Evolutionary conservation across 2,797 vertebrate genomes (phyloP).

Genomic region (Tragopan temminckii): DNA sequence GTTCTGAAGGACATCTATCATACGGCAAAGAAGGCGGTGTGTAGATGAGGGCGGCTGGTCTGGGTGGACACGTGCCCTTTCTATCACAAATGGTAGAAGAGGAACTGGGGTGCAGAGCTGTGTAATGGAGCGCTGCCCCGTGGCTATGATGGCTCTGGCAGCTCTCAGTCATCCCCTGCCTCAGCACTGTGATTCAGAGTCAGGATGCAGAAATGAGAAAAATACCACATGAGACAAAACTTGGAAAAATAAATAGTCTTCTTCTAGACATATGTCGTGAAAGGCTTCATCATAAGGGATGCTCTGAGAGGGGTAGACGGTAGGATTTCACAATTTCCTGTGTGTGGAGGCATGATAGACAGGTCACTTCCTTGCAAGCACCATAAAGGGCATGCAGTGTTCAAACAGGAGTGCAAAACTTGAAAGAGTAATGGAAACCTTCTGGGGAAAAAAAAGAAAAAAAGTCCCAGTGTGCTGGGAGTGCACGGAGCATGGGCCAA

Average conservation of each 20-base stretch:
- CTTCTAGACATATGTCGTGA: accelerated
- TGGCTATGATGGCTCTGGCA: neutral
- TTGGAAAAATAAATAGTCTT: neutral
- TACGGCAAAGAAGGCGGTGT: neutral
- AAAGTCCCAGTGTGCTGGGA: neutral
- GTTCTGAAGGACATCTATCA: neutral
- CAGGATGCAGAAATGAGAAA: neutral
- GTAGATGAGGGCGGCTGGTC: neutral
- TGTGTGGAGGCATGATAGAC: neutral
- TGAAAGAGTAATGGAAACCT: neutral
- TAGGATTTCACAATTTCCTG: neutral
- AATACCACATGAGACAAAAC: neutral
- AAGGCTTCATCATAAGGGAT: accelerated
- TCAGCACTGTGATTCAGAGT: constrained; percentile 12
- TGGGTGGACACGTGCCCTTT: accelerated
- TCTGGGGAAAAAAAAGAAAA: neutral
- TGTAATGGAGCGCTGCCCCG: neutral
- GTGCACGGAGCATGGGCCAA: neutral
- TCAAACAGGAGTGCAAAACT: neutral
- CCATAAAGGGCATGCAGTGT: neutral
- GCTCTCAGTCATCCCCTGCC: constrained; percentile 10
- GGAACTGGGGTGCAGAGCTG: constrained; percentile 8
- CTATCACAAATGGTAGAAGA: neutral
- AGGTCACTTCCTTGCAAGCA: neutral
- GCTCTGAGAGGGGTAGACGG: neutral